phyloP scores from a whole-genome alignment of 1,140 invertebrate species.

The Drosophila erecta region DNA sequence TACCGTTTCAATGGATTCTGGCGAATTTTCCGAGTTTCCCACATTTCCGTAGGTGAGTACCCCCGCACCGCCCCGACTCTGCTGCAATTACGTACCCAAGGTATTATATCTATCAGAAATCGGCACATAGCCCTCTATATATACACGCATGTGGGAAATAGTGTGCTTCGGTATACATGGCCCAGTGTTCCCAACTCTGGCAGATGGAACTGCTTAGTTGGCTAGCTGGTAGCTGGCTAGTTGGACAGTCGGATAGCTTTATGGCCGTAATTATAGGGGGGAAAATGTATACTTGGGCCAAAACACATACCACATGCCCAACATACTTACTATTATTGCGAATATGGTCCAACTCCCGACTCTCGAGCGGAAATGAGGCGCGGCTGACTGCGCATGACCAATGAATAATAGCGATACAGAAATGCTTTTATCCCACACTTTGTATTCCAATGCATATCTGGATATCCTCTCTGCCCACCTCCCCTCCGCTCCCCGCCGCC shows the following conservation, averaged over 20 bases:
- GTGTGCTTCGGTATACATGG: not conserved
- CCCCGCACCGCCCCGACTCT: not conserved
- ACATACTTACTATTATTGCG: slow-evolving; percentile 44
- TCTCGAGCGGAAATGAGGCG: slow-evolving; percentile 28
- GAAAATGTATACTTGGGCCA: slow-evolving; percentile 14
- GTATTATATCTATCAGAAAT: not conserved
- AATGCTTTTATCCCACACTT: slow-evolving; percentile 48
- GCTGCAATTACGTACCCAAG: slow-evolving; percentile 3
- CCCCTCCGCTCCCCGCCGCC: not conserved
- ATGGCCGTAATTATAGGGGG: not conserved
- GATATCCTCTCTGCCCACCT: not conserved
- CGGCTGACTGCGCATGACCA: slow-evolving; percentile 70
- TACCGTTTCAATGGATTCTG: slow-evolving; percentile 1
- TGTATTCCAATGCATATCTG: slow-evolving; percentile 32
- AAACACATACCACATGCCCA: slow-evolving; percentile 15
- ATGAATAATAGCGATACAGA: slow-evolving; percentile 68
- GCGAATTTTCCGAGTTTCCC: slow-evolving; percentile 5
- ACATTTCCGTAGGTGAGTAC: slow-evolving; percentile 4
- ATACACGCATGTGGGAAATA: not conserved
- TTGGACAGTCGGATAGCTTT: not conserved
- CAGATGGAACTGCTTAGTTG: too few species aligned
- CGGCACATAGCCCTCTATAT: not conserved
- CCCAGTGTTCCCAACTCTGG: too few species aligned
- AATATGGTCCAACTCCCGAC: slow-evolving; percentile 20
- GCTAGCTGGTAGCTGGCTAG: too few species aligned